These are phyloP conservation scores for Escarpia spicata DNA, from an alignment of 2,888 invertebrate species.

Conservation along the genomic window DNA sequence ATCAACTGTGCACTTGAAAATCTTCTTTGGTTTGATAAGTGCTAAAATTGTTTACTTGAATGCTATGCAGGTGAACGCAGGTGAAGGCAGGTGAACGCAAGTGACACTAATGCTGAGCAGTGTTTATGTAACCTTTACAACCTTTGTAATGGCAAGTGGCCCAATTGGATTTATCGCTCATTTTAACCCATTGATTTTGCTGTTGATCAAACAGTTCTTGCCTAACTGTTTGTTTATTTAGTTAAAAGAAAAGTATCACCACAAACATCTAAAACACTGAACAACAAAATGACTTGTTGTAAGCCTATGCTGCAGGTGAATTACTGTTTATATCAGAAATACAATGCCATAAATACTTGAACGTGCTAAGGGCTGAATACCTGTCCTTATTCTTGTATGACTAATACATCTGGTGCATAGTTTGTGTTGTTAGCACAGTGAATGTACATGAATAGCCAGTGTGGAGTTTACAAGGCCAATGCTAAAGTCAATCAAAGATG, in stretches of 20 bases:
- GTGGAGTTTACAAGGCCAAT: background rate
- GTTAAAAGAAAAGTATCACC: no score
- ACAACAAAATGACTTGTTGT: no score
- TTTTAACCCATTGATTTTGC: no score
- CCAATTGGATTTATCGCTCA: no score
- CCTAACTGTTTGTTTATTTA: no score
- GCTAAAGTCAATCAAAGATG: background rate
- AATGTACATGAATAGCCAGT: background rate
- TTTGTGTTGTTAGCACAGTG: background rate
- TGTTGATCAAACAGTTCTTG: no score
- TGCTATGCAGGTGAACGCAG: background rate
- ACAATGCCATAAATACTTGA: background rate
- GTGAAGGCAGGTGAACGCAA: background rate
- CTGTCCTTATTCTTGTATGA: background rate
- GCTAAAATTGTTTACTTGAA: background rate
- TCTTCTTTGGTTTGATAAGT: background rate
- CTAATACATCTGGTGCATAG: background rate
- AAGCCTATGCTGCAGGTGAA: background rate
- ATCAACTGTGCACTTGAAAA: background rate
- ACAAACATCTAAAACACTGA: no score
- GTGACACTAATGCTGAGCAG: background rate
- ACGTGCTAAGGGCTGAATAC: background rate
- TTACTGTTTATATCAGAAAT: background rate
- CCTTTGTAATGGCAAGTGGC: background rate
- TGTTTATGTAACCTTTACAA: background rate